Evolutionary conservation across 2,797 vertebrate species (phyloP), one percentile per base, ranked within the genome.

Genomic region (Manis javanica): DNA sequence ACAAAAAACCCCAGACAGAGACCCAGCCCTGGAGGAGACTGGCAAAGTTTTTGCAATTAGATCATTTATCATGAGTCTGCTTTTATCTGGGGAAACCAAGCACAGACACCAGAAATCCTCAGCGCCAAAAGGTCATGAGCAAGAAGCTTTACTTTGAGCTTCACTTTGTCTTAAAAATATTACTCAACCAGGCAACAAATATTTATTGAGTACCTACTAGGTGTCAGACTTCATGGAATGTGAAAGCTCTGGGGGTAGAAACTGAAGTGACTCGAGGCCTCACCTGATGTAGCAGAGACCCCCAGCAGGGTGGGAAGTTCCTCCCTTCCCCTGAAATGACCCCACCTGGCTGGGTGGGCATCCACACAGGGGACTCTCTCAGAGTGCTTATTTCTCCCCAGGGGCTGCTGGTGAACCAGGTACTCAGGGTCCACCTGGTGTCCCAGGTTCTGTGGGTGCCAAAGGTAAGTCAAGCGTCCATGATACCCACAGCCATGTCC

Each of bases 331-430:
- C 29, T 19, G 42, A 64, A 63, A 59, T 16, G 8, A 42, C 34
- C 61, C 53, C 13, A 3, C 37, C 23, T 6, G 49, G 49, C 53
- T 49, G 10, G 14, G 26, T 2, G 34, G 23, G 18, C 39, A 29
- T 7, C 23, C 23, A 3, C 14, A 3, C 26, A 31, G 2, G 11
- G 18, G 7, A 7, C 12, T 5, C 29, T 83, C 79, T 86, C 39
- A 39, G 59, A 61, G 2, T 3, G 0, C 53, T 94, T 10, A 18
- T 97, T 84, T 96, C 72, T 98, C 92, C 96, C n/a, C 96, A 99
- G 99, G 99, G 82, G 91, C 81, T 97, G 77, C 98, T 94, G 99
- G 99, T 31, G 98, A 99, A 59, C 97, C 98, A 2, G 99, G 99
- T 92, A 96, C 90, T 96, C 98, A 98, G 2, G 99, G 99, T 34